Evolutionary conservation across 2,888 invertebrate genomes (phyloP).

Genomic region (Netelia virgata): DNA sequence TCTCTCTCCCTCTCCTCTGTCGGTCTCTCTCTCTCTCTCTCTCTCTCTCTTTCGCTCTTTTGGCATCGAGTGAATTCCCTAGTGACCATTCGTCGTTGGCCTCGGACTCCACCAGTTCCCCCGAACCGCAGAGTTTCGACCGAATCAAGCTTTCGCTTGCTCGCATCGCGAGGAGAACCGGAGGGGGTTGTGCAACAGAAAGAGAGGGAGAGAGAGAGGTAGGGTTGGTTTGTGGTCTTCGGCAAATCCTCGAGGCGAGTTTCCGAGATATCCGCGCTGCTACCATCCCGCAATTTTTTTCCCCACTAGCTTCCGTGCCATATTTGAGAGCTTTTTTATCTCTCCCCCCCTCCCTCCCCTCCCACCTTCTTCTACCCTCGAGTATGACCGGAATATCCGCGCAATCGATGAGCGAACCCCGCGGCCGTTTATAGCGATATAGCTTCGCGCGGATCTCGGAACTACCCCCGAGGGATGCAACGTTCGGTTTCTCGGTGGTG

Average conservation of each 20-base stretch:
- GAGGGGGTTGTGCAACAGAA: not conserved
- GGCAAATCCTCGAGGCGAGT: conserved; percentile 35
- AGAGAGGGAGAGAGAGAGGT: not conserved
- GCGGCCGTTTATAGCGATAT: conserved; percentile 30
- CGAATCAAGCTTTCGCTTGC: conserved; percentile 49
- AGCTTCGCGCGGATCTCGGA: conserved; percentile 1
- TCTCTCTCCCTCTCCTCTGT: conserved; percentile 6
- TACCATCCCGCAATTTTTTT: not conserved
- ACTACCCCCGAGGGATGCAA: conserved; percentile 28
- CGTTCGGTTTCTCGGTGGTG: not conserved
- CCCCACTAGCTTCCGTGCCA: conserved; percentile 5
- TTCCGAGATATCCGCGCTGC: conserved; percentile 5
- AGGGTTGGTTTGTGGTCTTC: conserved; percentile 28
- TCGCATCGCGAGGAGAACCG: not conserved
- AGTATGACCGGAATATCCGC: conserved; percentile 32
- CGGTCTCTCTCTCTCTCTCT: conserved; percentile 32
- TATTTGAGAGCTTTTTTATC: conserved; percentile 6
- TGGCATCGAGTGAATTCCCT: conserved; percentile 57
- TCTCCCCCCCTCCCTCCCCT: not conserved
- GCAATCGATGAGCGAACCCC: conserved; percentile 23
- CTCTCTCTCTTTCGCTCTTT: conserved; percentile 13
- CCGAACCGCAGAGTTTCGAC: conserved; percentile 51
- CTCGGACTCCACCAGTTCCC: conserved; percentile 25
- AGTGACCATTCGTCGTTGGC: conserved; percentile 55
- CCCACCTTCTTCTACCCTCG: conserved; percentile 19